Evolutionary conservation across 1,140 invertebrate genomes (phyloP).

Genomic region (Nephila pilipes): DNA sequence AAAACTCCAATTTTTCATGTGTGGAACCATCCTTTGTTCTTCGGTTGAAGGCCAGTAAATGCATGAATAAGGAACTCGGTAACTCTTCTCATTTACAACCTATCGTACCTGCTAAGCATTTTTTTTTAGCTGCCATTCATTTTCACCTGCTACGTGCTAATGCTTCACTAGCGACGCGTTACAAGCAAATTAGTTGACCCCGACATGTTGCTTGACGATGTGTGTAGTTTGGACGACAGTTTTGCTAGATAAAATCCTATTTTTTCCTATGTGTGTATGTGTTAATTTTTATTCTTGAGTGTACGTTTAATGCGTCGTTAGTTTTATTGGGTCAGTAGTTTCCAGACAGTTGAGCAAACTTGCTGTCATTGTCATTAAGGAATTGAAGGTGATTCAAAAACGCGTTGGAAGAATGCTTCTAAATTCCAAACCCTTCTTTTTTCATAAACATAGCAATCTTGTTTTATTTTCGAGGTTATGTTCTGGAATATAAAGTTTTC

Average conservation of each 20-base stretch:
- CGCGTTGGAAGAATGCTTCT: no score
- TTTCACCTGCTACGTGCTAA: constrained; percentile 2
- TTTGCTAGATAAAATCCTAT: not conserved
- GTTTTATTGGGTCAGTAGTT: not conserved
- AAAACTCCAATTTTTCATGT: no score
- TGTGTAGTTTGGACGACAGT: not conserved
- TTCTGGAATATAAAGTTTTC: no score
- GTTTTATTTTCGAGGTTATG: no score
- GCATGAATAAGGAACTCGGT: not conserved
- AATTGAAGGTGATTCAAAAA: no score
- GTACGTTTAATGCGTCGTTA: not conserved
- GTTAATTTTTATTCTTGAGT: not conserved
- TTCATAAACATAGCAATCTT: no score
- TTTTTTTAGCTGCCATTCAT: not conserved
- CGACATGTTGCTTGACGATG: not conserved
- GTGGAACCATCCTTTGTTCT: not conserved
- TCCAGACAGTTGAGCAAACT: not conserved
- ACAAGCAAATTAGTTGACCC: constrained; percentile 13
- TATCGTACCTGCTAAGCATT: not conserved
- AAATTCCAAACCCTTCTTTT: no score
- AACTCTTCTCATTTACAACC: not conserved
- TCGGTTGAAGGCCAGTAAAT: not conserved
- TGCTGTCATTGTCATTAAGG: no score
- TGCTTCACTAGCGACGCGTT: not conserved
- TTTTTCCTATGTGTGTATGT: not conserved